Percentiles rank a stretch among this genome's conserved stretches.
Conservation (phyloP, 2,797 vertebrate species). For the Vultur gryphus region DNA sequence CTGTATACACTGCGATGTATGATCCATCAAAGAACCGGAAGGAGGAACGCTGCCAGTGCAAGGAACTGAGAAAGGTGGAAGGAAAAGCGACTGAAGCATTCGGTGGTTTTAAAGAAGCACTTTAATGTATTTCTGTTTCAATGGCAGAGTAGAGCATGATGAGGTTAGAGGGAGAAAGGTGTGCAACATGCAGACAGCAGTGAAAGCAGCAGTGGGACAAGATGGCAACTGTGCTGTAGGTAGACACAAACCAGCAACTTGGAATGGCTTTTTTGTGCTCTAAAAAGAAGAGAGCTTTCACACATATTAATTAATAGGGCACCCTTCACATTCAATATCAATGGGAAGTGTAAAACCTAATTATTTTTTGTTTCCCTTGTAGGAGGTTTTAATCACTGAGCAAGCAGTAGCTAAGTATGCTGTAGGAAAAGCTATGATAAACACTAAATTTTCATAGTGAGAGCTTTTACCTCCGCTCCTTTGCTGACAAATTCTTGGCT, state of each 20-base stretch:
- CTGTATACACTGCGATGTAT: rapidly evolving
- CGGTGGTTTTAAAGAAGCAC: background rate
- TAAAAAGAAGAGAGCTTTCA: background rate
- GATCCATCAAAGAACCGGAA: background rate
- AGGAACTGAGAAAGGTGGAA: background rate
- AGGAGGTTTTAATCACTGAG: background rate
- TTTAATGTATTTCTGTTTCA: background rate
- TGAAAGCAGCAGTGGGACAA: background rate
- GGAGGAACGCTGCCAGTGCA: background rate
- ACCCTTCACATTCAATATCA: background rate
- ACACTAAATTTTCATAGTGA: background rate
- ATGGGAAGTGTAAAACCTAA: background rate
- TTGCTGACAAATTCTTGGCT: background rate
- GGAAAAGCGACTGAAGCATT: background rate
- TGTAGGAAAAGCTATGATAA: background rate
- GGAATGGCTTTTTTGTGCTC: background rate
- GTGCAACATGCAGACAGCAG: background rate
- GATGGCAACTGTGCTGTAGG: background rate
- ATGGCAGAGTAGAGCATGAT: rapidly evolving
- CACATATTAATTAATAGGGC: background rate
- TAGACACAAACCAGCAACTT: background rate
- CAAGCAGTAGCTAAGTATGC: background rate
- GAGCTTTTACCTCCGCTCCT: background rate
- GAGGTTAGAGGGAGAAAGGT: background rate
- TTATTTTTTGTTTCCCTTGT: background rate